Evolutionary conservation across 1,140 invertebrate genomes (phyloP).

Genomic region (Calliopsis andreniformis): DNA sequence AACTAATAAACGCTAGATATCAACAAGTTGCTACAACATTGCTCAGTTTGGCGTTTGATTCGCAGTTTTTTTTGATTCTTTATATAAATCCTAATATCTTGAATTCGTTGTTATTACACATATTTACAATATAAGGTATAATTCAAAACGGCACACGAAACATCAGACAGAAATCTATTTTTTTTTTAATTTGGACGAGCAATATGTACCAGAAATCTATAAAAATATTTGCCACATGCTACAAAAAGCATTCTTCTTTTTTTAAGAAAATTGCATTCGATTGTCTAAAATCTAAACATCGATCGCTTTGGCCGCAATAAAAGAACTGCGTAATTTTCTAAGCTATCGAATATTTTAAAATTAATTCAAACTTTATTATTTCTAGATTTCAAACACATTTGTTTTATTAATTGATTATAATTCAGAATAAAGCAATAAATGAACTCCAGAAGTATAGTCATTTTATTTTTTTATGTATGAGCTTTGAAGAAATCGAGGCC

Average conservation of each 20-base stretch:
- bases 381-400: too few species aligned
- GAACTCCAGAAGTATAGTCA: not conserved
- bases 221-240: constrained; percentile 30
- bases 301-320: not conserved
- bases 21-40: not conserved
- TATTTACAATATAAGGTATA: constrained; percentile 35
- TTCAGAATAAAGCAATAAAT: not conserved
- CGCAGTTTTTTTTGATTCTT: constrained; percentile 12
- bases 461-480: not conserved
- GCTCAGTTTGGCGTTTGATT: constrained; percentile 3
- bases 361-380: not conserved
- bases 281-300: constrained; percentile 30
- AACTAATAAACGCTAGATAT: not conserved
- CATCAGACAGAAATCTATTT: constrained; percentile 9
- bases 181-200: constrained; percentile 20
- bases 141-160: not conserved
- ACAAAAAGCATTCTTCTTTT: not conserved
- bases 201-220: constrained; percentile 13
- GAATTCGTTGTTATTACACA: constrained; percentile 43
- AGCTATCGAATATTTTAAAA: too few species aligned
- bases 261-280: constrained; percentile 14
- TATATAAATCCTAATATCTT: constrained; percentile 10
- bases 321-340: not conserved
- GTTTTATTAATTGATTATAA: too few species aligned
- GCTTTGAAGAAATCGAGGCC: not conserved